Evolutionary conservation across 1,140 invertebrate genomes (phyloP), one percentile per base, ranked within the genome.

Genomic region (Streblospio benedicti): DNA sequence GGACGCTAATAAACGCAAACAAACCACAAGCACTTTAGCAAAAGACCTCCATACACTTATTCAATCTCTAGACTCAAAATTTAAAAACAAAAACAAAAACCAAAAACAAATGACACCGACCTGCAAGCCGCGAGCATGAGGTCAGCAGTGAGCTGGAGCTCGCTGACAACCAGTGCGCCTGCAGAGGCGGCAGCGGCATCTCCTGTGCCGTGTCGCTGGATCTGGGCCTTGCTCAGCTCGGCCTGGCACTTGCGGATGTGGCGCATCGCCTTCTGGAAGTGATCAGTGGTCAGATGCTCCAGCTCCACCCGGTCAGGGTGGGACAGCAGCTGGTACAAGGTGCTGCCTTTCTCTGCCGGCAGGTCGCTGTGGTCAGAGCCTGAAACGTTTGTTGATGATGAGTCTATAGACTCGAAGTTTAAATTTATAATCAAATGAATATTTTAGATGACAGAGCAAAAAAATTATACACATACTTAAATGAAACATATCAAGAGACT

Each of bases 241-340:
- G 76, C 59, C 76, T 81, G 65, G 74, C 82, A 61, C 78, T 71
- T 62, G 71, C 77, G 83, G 18, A 85, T 78, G 63, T 82, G 83
- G 30, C 81, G 83, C 18, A 81, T 83, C 61, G 81, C 80, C 79
- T 81, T 81, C 84, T 85, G 77, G 67, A 86, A 80, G 14, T 81
- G 69, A 65, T 85, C 84, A 38, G 79, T 65, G 1, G 83, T 81
- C 1, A 86, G 71, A 71, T 83, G 76, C 52, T 85, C 84, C 35
- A 86, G 70, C 61, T 79, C 75, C 1, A 85, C 83, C 64, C 78
- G 80, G 74, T 86, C 84, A 14, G 85, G 83, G 67, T 84, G 81
- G 4, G 80, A 80, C 33, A 85, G 69, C 20, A 86, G 76, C 67
- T 83, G 81, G 63, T 85, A 84, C 12, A 86, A 74, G 2, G 82